Evolutionary conservation across 1,140 invertebrate genomes (phyloP), one percentile per base, ranked within the genome.

Genomic region (Dreissena polymorpha): DNA sequence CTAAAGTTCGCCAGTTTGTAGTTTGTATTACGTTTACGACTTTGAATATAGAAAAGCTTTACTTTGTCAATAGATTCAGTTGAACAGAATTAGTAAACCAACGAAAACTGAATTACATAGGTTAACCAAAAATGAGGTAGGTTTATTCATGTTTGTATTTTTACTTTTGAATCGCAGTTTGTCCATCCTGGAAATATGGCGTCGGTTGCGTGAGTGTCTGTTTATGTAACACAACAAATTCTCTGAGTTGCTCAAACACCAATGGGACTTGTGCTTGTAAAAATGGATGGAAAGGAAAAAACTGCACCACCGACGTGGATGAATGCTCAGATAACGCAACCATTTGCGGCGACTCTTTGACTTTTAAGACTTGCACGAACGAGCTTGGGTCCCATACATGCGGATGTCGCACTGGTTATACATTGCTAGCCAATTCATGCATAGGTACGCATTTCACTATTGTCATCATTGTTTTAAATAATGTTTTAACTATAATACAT

Each of bases 401-500:
- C 49, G 73, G 63, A n/a, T 75, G 73, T 39, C 13, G 10, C 64
- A 60, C 10, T 8, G 73, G 57, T 10, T 75, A 29, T 29, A 23
- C 23, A 75, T 63, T 12, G 64, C 7, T n/a, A 39, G 16, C 63
- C 12, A 23, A 18, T 27, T 23, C 7, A 29, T 75, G 73, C 29
- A 16, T n/a, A 49, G 73, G 73, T 75, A 75, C n/a, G 50, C 21
- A 5, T 2, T 60, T 5, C 21, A n/a, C 21, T 18, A 6, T 23
- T 60, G 57, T 60, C 57, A 23, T 5, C 3, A 60, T 5, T 60
- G 12, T 60, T 6, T 10, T n/a, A n/a, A 60, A n/a, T n/a, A 3
- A 60, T 18, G 57, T 23, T 2, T 60, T 60, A 23, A 60, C n/a
- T n/a, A n/a, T n/a, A n/a, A n/a, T n/a, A n/a, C n/a, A n/a, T n/a